Conservation (phyloP, 2,888 invertebrate genomes). For the Brachylomia viminalis region DNA sequence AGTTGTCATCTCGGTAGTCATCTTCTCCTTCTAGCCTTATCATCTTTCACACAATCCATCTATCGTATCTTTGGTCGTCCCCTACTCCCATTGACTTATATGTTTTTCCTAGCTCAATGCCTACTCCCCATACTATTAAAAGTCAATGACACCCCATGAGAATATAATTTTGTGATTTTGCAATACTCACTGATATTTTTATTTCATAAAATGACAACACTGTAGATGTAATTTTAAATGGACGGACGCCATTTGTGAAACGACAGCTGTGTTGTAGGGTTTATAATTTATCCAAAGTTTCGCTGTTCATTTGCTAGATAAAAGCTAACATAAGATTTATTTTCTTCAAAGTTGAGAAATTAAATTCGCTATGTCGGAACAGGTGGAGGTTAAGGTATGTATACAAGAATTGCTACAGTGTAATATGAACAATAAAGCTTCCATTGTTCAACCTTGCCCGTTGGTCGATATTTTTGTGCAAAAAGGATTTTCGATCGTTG, state of each 20-base stretch:
- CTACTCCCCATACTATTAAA: too few species aligned
- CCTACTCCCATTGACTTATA: background rate
- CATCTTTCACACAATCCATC: background rate
- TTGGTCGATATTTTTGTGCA: constrained; percentile 74
- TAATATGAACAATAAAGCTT: constrained; percentile 63
- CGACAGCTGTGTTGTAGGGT: constrained; percentile 65
- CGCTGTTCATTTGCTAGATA: constrained; percentile 25
- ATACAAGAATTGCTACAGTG: constrained; percentile 33
- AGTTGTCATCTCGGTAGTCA: too few species aligned
- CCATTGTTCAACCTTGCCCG: constrained; percentile 84
- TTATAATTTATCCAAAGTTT: constrained; percentile 27
- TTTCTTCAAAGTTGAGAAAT: constrained; percentile 49
- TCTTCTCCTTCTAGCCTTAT: too few species aligned
- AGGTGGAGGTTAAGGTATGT: constrained; percentile 82
- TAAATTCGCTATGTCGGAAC: constrained; percentile 79
- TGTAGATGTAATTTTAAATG: constrained; percentile 15
- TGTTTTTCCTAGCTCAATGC: too few species aligned
- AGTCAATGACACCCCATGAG: too few species aligned
- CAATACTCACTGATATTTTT: background rate
- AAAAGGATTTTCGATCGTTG: background rate
- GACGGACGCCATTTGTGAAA: constrained; percentile 67
- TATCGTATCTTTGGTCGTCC: background rate
- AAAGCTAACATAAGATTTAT: constrained; percentile 31
- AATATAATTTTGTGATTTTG: background rate
- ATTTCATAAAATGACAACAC: constrained; percentile 20